Base-by-base conservation (phyloP, 1,140 invertebrate species). In the Eupristina koningsbergeri region DNA sequence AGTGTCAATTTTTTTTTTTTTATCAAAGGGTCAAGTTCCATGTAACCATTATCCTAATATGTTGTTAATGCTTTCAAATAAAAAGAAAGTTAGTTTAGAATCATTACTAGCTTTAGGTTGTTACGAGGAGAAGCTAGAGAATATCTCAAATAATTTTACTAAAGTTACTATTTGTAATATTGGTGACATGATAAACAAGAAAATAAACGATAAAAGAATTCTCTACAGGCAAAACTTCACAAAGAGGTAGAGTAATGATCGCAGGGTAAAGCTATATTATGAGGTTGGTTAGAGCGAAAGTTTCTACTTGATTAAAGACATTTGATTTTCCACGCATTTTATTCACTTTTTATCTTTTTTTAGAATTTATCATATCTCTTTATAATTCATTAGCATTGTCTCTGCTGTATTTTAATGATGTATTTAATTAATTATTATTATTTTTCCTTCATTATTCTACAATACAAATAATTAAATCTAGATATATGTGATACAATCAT, bases 41-140 rank as follows among this genome's bases (percentile, higher is more conserved):
- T 13, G 67, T 29, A 73, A 73, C 79, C 50, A 58, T 81, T 81
- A 81, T 71, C 67, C 69, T 5, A 26, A 71, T 61, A 81, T 81
- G 26, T 81, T 26, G 50, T 73, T 73, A 53, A 69, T 53, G 64
- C 29, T 80, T 69, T 36, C 6, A 67, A 36, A 67, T 7, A 41
- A 19, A 6, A 3, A 17, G 31, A 29, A 7, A 58, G 29, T 36
- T 61, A 26, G 2, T 8, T 41, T 6, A 26, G 19, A 26, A 36
- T 34, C 17, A 50, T 15, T 7, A 17, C 8, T 50, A 17, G 47
- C 13, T 9, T 1, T 58, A 50, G 50, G 17, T n/a, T n/a, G 36
- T 36, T 22, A 8, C 15, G 9, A 19, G 26, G 22, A 15, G 11
- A 31, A 73, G 9, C 13, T 45, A 22, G 41, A 15, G 15, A 41